Percentiles rank a stretch among this genome's conserved stretches.
Conservation (phyloP, 2,888 invertebrate species). For the Leptinotarsa tumamoca region DNA sequence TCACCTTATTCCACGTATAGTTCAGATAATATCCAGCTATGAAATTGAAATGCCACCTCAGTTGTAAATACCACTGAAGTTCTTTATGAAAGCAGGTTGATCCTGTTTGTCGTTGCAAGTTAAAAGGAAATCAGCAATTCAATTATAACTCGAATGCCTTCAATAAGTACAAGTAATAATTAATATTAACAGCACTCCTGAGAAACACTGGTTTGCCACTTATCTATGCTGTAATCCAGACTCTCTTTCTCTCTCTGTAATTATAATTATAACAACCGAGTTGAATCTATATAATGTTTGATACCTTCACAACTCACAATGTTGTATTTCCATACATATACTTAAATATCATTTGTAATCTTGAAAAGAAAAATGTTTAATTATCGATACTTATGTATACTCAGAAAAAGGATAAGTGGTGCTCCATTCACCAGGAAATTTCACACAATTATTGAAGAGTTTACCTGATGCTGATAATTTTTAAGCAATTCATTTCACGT, state of each 20-base stretch:
- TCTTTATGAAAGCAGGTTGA: conserved; percentile 1
- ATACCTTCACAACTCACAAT: conserved; percentile 23
- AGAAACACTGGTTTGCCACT: conserved; percentile 38
- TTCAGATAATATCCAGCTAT: conserved; percentile 22
- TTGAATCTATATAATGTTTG: conserved; percentile 24
- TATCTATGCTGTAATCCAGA: conserved; percentile 31
- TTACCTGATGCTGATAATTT: neutral
- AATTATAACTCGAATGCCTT: conserved; percentile 48
- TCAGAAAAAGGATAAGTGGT: neutral
- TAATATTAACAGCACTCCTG: conserved; percentile 42
- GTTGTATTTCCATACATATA: conserved; percentile 24
- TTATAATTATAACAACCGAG: conserved; percentile 30
- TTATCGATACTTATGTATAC: conserved; percentile 14
- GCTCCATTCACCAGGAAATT: neutral
- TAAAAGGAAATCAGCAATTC: conserved; percentile 50
- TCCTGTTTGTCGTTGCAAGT: conserved; percentile 22
- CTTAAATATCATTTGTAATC: conserved; percentile 19
- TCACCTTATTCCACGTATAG: too few relatives aligned
- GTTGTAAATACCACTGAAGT: neutral
- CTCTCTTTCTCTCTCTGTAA: conserved; percentile 24
- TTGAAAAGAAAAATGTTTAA: conserved; percentile 14
- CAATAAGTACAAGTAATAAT: conserved; percentile 39
- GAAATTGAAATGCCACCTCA: too few relatives aligned
- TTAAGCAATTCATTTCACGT: neutral
- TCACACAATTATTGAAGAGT: neutral